Evolutionary conservation across 2,888 invertebrate species (phyloP), one percentile per base, ranked within the genome.

Genomic region (Sarcophaga caerulescens): DNA sequence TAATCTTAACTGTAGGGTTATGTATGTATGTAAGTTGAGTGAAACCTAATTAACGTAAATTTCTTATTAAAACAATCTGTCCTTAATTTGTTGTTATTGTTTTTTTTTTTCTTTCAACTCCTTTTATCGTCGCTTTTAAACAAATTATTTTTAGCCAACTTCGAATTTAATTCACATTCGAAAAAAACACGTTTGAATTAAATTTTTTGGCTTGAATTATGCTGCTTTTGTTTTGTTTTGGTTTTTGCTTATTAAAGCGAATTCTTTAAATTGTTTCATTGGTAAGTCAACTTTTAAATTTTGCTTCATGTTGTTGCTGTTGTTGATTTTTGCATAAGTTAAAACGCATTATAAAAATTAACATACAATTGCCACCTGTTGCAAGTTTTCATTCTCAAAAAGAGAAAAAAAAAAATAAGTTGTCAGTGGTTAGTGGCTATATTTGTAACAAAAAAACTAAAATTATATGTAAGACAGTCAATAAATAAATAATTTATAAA

Each of bases 241-340:
- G 4, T 59, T 69, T 70, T 79, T 52, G 62, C 78, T 79, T 70
- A 78, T 70, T 79, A 79, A 63, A 21, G 10, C 12, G 62, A 62
- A 70, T 70, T 70, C 25, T 62, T 25, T 19, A 78, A 62, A 78
- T 52, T 25, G 47, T 69, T 69, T 69, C 19, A 25, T 69, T 52
- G 10, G 10, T 19, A 62, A 52, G 52, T 52, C 52, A 57, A 74
- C n/a, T 25, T 65, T 19, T 11, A 19, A 45, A 65, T 57, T 35
- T 52, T 60, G 14, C n/a, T 60, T 4, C 11, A 3, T 35, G 35
- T 8, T 35, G 8, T 52, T 25, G n/a, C 14, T 8, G 14, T 19
- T 23, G 52, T 52, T 52, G 17, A 52, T 52, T 52, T 52, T 52
- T 52, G 52, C 52, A 52, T 52, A 52, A 12, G 52, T 14, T 14